Base-by-base conservation (phyloP, 1,140 invertebrate genomes). In the Sinella curviseta region DNA sequence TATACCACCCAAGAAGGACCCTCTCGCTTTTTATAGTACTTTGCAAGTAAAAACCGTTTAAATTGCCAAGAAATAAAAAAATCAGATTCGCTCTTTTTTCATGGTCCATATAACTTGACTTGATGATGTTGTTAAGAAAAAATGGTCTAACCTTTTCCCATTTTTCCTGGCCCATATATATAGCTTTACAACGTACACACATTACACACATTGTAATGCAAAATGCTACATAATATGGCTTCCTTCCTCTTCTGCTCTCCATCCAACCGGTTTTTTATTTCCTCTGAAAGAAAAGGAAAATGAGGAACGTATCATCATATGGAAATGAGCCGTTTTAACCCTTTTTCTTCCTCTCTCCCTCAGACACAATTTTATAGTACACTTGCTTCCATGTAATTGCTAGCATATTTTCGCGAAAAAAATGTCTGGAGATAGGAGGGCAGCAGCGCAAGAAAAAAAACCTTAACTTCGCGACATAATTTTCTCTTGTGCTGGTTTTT, bases 21-120 rank as follows among this genome's bases (percentile, higher is more conserved):
- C 4, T 8, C 57, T 26, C 57, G 4, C 57, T 65, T 17, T 65
- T 26, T n/a, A 26, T 65, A 65, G 16, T 65, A 12, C 26, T 65
- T 65, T 65, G 57, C 57, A 65, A 17, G 14, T 17, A 26, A 70
- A 12, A 12, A 2, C 65, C 31, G 26, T 70, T 70, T 70, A 70
- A 70, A 70, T 70, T 70, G 65, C 28, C 1, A 24, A 33, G 57
- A 70, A 70, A 70, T 14, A 33, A 70, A 70, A 33, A 70, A 70
- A 70, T 70, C 65, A 70, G 65, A 70, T 70, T 70, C 65, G n/a
- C 65, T 70, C 65, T 30, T 70, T 70, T 70, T 70, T 70, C 65
- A 70, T 70, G 65, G 65, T 70, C 65, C 65, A 70, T 70, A 70
- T 70, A 70, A 70, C 65, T 33, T 70, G 4, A 70, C 65, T 17